Evolutionary conservation across 2,113 vertebrate genomes (phyloP), one percentile per base, ranked within the genome.

Genomic region (Sinocyclocheilus anophthalmus): DNA sequence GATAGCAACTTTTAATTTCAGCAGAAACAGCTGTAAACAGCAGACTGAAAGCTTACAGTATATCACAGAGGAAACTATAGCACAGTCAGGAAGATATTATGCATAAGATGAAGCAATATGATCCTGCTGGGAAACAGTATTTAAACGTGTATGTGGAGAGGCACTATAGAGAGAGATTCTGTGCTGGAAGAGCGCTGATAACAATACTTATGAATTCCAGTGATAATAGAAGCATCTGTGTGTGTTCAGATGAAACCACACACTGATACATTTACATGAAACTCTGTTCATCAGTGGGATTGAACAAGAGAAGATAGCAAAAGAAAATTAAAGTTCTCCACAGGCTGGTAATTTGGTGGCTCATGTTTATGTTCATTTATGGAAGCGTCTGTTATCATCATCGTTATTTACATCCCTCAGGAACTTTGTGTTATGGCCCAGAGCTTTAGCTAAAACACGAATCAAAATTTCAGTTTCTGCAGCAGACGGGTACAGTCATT

Each of bases 61-160:
- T 39, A 59, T 5, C 8, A 13, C 26, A 26, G 26, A 26, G 26
- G 26, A 26, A 85, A 42, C 50, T 13, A 12, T 9, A 72, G 24
- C 65, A 80, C 63, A 53, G 12, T 55, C 59, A 33, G 65, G 50
- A 45, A 72, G 26, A 76, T 10, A 57, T 79, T 69, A 77, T 12
- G 76, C 67, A 86, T 81, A 26, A 26, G 9, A 61, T 75, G 16
- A 73, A 73, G 69, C 53, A 50, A 81, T 63, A 86, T 75, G 69
- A 86, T 50, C 78, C 78, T 75, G 70, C 59, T 75, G 72, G 67
- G 79, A 69, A 81, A 81, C 77, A 8, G 50, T 73, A 63, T 86
- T 63, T 81, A 73, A 81, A 73, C 22, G n/a, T 24, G 37, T 63
- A 81, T 75, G 67, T 61, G 33, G 26, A 26, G 26, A 26, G 26